These are phyloP conservation scores for Ammospiza nelsoni DNA, from an alignment of 2,113 vertebrate species.

Conservation along the genomic window DNA sequence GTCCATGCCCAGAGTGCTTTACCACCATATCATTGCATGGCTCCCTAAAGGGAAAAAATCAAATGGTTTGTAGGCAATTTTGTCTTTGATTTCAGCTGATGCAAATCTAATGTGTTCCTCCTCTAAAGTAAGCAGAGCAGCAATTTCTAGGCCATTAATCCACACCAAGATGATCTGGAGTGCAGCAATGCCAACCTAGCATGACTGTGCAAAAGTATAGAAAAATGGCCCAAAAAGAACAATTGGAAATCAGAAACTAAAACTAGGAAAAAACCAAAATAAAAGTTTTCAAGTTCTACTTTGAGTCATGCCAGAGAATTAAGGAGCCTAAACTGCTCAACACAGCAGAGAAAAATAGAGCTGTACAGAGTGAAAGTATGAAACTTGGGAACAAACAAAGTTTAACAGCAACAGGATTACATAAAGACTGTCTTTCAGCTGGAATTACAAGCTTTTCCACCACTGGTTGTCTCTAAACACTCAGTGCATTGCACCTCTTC, in stretches of 20 bases:
- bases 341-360: constrained; percentile 66
- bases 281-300: constrained; percentile 24
- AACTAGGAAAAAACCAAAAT: constrained; percentile 34
- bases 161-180: constrained; percentile 64
- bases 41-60: background rate
- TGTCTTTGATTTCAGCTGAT: constrained; percentile 42
- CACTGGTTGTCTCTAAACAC: constrained; percentile 56
- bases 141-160: constrained; percentile 69
- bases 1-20: background rate
- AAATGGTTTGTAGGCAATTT: background rate
- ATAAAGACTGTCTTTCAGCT: constrained; percentile 52
- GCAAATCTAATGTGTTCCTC: constrained; percentile 45
- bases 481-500: constrained; percentile 69
- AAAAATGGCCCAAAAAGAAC: constrained; percentile 69
- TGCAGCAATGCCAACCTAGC: constrained; percentile 57
- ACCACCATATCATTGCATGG: background rate
- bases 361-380: constrained; percentile 66
- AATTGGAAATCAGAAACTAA: constrained; percentile 60
- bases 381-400: constrained; percentile 71
- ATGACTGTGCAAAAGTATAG: constrained; percentile 59
- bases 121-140: constrained; percentile 49
- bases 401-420: constrained; percentile 68
- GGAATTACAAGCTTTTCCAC: constrained; percentile 51
- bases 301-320: constrained; percentile 66
- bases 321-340: constrained; percentile 69